These are phyloP conservation scores for Petrosia ficiformis DNA, from an alignment of 37 sponge, comb jelly and placozoan genomes.

Conservation along the genomic window DNA sequence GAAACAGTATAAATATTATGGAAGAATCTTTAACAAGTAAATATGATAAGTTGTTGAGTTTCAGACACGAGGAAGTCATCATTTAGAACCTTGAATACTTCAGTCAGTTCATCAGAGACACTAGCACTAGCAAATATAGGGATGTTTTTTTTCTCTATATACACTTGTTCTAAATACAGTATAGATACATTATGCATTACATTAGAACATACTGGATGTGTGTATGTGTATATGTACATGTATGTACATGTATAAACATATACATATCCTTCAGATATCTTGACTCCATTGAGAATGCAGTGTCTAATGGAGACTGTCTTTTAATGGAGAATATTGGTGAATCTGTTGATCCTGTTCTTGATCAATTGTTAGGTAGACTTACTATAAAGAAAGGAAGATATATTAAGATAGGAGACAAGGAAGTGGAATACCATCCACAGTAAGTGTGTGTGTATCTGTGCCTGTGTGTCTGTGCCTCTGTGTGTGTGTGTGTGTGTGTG, in stretches of 20 bases:
- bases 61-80: no score
- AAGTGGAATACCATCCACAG: slow-evolving; percentile 90
- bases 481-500: slow-evolving; percentile 21
- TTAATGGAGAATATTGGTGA: slow-evolving; percentile 98
- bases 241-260: background rate
- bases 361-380: slow-evolving; percentile 89
- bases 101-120: no score
- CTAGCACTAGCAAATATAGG: no score
- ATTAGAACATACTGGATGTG: background rate
- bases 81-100: no score
- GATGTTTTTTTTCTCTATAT: no score
- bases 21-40: no score
- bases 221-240: background rate
- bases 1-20: no score
- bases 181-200: no score
- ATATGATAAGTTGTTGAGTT: no score
- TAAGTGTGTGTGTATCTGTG: no score
- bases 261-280: slow-evolving; percentile 59
- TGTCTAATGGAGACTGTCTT: slow-evolving; percentile 87
- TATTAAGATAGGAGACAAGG: slow-evolving; percentile 99
- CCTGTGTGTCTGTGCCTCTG: no score
- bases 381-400: slow-evolving; percentile 99
- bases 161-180: no score
- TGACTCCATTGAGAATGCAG: slow-evolving; percentile 93
- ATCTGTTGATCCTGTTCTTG: slow-evolving; percentile 91